Evolutionary conservation across 2,797 vertebrate species (phyloP), one percentile per base, ranked within the genome.

Genomic region (Sphenopsis melanotis): DNA sequence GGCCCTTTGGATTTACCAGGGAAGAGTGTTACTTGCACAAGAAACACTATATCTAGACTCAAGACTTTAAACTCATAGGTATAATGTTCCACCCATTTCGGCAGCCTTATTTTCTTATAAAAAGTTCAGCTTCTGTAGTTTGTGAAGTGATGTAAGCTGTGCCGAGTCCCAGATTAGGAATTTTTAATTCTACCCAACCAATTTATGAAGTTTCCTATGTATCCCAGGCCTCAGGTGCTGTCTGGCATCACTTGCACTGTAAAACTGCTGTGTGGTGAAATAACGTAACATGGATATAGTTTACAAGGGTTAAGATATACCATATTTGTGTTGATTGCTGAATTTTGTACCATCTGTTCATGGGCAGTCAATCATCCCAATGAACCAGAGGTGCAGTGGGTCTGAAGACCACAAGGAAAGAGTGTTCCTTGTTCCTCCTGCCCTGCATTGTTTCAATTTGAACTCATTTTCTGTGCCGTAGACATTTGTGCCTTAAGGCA

Each of bases 211-310:
- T 69, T 79, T 13, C 6, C 16, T 23, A 6, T 2, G 3, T 61
- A 53, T 72, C 13, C 17, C n/a, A 72, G 64, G 65, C 19, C 23
- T 53, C 30, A 55, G 65, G 22, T 61, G 21, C 19, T 59, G n/a
- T 42, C 30, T 74, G 65, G 34, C 56, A 63, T 53, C 3, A 46
- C 39, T 74, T 74, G 29, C 56, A n/a, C 47, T 83, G 77, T 19
- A 50, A 74, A 91, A 47, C n/a, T 42, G 14, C 50, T 24, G n/a
- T 57, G 14, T 65, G 53, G 37, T 83, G 69, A 64, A 86, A 55
- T 69, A 41, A 32, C 0, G 0, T n/a, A 27, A 12, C 21, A 20
- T 23, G 19, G 49, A 11, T 68, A 24, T 14, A 50, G 5, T 42
- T 81, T 69, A 30, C 4, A 70, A 37, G 74, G 36, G 9, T 78